Conservation (phyloP, 2,888 invertebrate species). For the Asteroscopus sphinx region DNA sequence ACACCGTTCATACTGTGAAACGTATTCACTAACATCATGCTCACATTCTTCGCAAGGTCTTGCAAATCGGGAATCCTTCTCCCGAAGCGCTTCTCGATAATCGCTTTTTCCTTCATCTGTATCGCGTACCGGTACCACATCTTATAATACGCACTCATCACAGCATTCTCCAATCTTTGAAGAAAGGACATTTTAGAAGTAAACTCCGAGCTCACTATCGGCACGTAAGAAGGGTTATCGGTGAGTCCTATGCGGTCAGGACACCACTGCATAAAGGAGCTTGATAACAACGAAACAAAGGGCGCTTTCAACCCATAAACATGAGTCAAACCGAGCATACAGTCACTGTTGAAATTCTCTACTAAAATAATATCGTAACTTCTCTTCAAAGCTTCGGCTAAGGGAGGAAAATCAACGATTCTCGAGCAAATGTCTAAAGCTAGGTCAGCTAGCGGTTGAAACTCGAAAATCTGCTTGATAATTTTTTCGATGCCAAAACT, state of each 20-base stretch:
- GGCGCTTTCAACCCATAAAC: constrained; percentile 87
- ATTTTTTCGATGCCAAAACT: constrained; percentile 69
- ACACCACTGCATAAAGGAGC: constrained; percentile 90
- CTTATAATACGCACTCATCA: constrained; percentile 70
- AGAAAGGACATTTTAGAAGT: constrained; percentile 84
- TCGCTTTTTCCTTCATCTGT: constrained; percentile 74
- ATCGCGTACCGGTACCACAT: constrained; percentile 75
- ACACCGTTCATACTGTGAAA: constrained; percentile 90
- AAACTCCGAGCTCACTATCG: constrained; percentile 86
- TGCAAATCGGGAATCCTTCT: constrained; percentile 84
- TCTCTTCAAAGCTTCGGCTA: constrained; percentile 74
- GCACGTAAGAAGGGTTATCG: constrained; percentile 88
- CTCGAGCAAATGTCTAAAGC: constrained; percentile 78
- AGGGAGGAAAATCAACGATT: constrained; percentile 75
- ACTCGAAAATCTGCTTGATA: constrained; percentile 68
- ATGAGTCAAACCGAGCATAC: constrained; percentile 90
- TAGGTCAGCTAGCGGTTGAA: constrained; percentile 72
- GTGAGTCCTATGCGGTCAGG: constrained; percentile 80
- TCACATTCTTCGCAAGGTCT: constrained; percentile 86
- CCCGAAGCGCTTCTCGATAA: constrained; percentile 83
- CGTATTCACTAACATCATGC: constrained; percentile 90
- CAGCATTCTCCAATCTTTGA: constrained; percentile 83
- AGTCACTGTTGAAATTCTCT: constrained; percentile 91
- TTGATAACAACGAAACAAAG: constrained; percentile 88
- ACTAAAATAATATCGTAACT: constrained; percentile 91